Percentiles rank a stretch among this genome's conserved stretches.
Conservation (phyloP, 1,140 invertebrate genomes). For the Macrotrachela quadricornifera region DNA sequence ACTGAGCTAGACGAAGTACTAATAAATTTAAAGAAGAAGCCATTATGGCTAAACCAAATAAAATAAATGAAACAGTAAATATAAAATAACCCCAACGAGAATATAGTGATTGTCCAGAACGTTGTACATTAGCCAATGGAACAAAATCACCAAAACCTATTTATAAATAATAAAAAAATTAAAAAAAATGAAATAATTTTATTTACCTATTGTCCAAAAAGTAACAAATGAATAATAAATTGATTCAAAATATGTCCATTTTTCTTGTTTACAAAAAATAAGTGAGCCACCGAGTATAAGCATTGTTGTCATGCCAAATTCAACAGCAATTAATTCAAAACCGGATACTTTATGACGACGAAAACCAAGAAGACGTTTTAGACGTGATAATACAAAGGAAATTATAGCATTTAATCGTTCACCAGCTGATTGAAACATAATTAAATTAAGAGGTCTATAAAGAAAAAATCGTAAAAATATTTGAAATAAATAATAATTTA, state of each 20-base stretch:
- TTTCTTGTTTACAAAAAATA: conserved; percentile 79
- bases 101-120: too few species aligned
- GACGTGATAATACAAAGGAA: conserved; percentile 60
- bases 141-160: conserved; percentile 42
- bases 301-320: conserved; percentile 29
- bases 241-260: conserved; percentile 91
- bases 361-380: conserved; percentile 35
- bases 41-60: conserved; percentile 95
- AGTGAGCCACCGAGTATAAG: conserved; percentile 75
- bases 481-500: too few species aligned
- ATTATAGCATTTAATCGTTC: conserved; percentile 87
- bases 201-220: conserved; percentile 62
- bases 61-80: conserved; percentile 90
- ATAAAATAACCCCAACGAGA: too few species aligned
- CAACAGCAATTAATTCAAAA: too few species aligned
- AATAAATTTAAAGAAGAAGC: conserved; percentile 92
- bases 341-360: too few species aligned
- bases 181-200: not conserved
- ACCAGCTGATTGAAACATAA: conserved; percentile 96
- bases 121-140: conserved; percentile 44
- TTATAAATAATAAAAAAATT: too few species aligned
- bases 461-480: too few species aligned
- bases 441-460: conserved; percentile 53
- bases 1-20: conserved; percentile 92
- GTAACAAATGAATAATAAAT: conserved; percentile 99